Conservation (phyloP, 2,113 vertebrate species). For the Psophia crepitans region DNA sequence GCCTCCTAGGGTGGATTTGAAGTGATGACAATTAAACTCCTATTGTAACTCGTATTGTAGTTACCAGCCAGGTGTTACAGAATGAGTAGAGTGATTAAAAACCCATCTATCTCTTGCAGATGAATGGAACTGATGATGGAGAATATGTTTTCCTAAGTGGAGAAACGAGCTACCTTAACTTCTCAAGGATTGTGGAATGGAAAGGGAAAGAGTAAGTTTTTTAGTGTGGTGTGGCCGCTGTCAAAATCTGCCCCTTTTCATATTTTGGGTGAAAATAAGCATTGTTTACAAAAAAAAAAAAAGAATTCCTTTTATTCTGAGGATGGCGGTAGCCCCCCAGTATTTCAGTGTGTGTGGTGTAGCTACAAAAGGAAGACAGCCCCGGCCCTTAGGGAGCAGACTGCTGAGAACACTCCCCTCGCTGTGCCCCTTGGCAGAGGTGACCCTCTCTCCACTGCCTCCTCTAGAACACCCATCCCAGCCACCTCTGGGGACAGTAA, state of each 20-base stretch:
- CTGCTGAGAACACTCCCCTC: background rate
- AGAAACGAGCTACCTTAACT: conserved; percentile 83
- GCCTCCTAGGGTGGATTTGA: background rate
- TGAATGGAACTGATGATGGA: conserved; percentile 88
- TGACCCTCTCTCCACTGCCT: background rate
- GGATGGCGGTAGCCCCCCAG: background rate
- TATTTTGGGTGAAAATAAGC: background rate
- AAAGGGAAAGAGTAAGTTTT: conserved; percentile 82
- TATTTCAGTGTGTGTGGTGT: background rate
- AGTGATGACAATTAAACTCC: background rate
- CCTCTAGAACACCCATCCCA: background rate
- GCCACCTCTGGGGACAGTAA: too few relatives aligned
- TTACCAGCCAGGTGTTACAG: background rate
- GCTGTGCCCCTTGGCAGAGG: background rate
- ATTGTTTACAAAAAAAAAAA: background rate
- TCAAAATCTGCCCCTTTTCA: background rate
- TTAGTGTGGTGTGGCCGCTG: background rate
- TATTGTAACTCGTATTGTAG: background rate
- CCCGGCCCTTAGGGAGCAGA: background rate
- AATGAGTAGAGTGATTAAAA: background rate
- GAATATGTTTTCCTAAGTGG: conserved; percentile 90
- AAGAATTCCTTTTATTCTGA: background rate
- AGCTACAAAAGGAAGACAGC: background rate
- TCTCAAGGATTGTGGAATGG: conserved; percentile 88
- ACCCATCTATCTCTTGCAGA: conserved; percentile 71